Conservation (phyloP, 2,888 invertebrate genomes). For the Xestobium rufovillosum region DNA sequence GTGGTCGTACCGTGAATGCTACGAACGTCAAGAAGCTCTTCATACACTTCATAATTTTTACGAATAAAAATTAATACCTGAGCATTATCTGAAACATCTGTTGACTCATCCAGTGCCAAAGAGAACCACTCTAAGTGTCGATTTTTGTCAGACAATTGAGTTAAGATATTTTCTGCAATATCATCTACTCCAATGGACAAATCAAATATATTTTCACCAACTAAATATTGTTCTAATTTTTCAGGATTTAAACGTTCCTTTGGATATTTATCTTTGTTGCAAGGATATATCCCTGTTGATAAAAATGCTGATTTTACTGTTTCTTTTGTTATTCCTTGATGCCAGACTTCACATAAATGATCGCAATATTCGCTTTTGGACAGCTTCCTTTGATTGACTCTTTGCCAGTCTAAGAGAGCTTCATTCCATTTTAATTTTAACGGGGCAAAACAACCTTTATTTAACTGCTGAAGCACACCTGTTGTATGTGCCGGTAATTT, state of each 20-base stretch:
- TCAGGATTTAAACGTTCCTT: neutral
- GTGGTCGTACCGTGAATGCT: slow-evolving; percentile 22
- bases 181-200: no score
- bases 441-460: slow-evolving; percentile 21
- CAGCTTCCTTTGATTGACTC: slow-evolving; percentile 14
- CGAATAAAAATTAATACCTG: no score
- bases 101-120: no score
- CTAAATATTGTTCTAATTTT: no score
- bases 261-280: neutral
- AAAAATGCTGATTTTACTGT: slow-evolving; percentile 8
- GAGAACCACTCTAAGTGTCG: no score
- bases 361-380: slow-evolving; percentile 14
- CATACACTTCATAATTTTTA: slow-evolving; percentile 20
- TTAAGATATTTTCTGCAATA: no score
- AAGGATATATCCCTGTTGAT: neutral
- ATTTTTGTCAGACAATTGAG: no score
- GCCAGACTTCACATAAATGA: slow-evolving; percentile 15
- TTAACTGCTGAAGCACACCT: slow-evolving; percentile 17
- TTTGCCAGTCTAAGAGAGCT: slow-evolving; percentile 17
- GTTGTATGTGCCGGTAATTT: slow-evolving; percentile 8
- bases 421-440: slow-evolving; percentile 21
- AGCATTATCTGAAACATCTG: no score
- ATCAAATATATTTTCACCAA: no score
- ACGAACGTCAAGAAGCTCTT: slow-evolving; percentile 20
- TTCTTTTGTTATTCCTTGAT: slow-evolving; percentile 14